phyloP scores from a whole-genome alignment of 1,140 invertebrate species.

The Anastrepha ludens region DNA sequence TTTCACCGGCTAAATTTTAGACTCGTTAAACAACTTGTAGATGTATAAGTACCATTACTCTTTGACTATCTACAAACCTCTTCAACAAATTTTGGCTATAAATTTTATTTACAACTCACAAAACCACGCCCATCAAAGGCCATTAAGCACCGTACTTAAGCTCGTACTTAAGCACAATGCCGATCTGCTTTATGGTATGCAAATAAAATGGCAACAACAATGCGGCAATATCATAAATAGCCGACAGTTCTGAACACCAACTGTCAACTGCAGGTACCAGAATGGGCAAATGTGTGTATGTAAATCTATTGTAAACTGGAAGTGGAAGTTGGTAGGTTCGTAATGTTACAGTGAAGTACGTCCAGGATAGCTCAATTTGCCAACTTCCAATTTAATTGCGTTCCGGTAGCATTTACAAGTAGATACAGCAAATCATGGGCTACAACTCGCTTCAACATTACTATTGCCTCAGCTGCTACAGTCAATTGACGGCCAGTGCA shows the following conservation, averaged over 20 bases:
- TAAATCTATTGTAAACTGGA: neutral
- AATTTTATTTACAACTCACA: constrained; percentile 43
- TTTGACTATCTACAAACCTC: neutral
- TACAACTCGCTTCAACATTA: neutral
- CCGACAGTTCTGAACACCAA: constrained; percentile 26
- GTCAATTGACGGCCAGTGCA: constrained; percentile 1
- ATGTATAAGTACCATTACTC: neutral
- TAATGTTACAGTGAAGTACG: constrained; percentile 3
- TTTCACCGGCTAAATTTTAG: neutral
- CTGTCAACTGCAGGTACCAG: constrained; percentile 48
- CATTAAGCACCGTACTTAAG: constrained; percentile 42
- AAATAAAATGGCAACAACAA: constrained; percentile 49
- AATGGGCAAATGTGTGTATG: neutral
- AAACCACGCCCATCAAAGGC: constrained; percentile 36
- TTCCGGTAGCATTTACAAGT: constrained; percentile 43
- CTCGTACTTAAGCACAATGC: constrained; percentile 28
- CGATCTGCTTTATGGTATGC: constrained; percentile 30
- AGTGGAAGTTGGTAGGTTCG: neutral
- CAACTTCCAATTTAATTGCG: constrained; percentile 47
- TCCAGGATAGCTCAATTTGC: constrained; percentile 42
- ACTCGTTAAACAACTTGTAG: neutral
- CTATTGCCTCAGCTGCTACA: neutral
- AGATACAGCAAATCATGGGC: constrained; percentile 33
- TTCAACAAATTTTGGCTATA: neutral
- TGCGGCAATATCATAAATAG: constrained; percentile 33